Evolutionary conservation across 2,888 invertebrate genomes (phyloP), one percentile per base, ranked within the genome.

Genomic region (Darwinula stevensoni): DNA sequence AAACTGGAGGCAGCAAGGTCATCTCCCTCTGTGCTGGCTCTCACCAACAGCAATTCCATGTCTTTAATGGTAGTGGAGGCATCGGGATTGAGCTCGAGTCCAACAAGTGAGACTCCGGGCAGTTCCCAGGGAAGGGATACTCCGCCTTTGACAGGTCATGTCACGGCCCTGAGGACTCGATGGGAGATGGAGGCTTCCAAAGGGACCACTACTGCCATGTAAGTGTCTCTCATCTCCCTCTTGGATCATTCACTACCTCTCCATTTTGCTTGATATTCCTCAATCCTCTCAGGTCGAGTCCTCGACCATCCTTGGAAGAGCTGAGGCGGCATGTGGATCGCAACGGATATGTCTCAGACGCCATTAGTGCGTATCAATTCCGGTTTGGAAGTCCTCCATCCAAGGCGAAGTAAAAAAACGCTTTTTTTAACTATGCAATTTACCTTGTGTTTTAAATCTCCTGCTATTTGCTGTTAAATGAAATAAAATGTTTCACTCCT

Each of bases 181-280:
- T 50, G 48, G 48, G 50, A 49, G 34, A 39, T 39, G 39, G 47
- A 46, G 35, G 46, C 46, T 12, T 41, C 41, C 5, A 41, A 44
- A 32, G 42, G 17, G 14, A 18, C 3, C 12, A 16, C 12, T 30
- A 3, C 5, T n/a, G 16, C 17, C 17, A 15, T 18, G 14, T 3
- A 26, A 35, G 22, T 17, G 4, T 6, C 22, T 22, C 22, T 22
- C n/a, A n/a, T n/a, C n/a, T n/a, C n/a, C n/a, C n/a, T n/a, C n/a
- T n/a, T n/a, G n/a, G n/a, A n/a, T n/a, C n/a, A n/a, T n/a, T n/a
- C n/a, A n/a, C n/a, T n/a, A n/a, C n/a, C n/a, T n/a, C n/a, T n/a
- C n/a, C n/a, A n/a, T n/a, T n/a, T n/a, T n/a, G n/a, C n/a, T n/a
- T n/a, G n/a, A n/a, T n/a, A n/a, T n/a, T n/a, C n/a, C n/a, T n/a